Evolutionary conservation across 2,888 invertebrate species (phyloP).

Genomic region (Acanthosoma haemorrhoidale): DNA sequence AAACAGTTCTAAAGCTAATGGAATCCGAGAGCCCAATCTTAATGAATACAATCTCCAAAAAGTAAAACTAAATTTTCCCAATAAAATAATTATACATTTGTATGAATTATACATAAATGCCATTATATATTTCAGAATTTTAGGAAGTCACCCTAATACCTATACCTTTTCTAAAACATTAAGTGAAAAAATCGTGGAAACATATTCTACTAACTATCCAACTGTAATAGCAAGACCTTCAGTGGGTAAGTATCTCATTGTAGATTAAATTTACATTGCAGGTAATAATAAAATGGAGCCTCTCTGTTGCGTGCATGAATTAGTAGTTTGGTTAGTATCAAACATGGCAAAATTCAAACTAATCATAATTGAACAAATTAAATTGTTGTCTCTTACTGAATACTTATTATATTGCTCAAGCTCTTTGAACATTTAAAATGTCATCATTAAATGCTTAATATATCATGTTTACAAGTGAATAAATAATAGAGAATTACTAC

Average conservation of each 20-base stretch:
- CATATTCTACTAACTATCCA: slow-evolving; percentile 36
- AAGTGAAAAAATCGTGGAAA: slow-evolving; percentile 33
- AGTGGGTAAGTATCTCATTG: slow-evolving; percentile 38
- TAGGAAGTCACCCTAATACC: slow-evolving; percentile 39
- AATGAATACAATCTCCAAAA: slow-evolving; percentile 30
- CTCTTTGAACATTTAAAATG: too few species aligned
- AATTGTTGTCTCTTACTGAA: too few species aligned
- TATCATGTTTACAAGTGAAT: too few species aligned
- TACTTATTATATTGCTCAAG: too few species aligned
- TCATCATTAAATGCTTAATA: too few species aligned
- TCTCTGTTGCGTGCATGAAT: too few species aligned
- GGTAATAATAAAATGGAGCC: not conserved
- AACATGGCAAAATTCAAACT: too few species aligned
- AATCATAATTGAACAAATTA: too few species aligned
- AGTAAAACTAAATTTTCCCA: slow-evolving; percentile 24
- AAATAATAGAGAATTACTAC: too few species aligned
- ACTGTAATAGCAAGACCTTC: slow-evolving; percentile 40
- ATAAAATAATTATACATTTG: not conserved
- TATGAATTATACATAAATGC: not conserved
- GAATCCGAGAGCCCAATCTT: slow-evolving; percentile 34
- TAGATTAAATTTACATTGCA: too few species aligned
- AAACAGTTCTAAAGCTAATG: slow-evolving; percentile 33
- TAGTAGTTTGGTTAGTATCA: too few species aligned
- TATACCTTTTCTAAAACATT: slow-evolving; percentile 40
- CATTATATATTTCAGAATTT: slow-evolving; percentile 31